These are phyloP conservation scores for Falco naumanni DNA, from an alignment of 2,797 vertebrate genomes.

Conservation along the genomic window DNA sequence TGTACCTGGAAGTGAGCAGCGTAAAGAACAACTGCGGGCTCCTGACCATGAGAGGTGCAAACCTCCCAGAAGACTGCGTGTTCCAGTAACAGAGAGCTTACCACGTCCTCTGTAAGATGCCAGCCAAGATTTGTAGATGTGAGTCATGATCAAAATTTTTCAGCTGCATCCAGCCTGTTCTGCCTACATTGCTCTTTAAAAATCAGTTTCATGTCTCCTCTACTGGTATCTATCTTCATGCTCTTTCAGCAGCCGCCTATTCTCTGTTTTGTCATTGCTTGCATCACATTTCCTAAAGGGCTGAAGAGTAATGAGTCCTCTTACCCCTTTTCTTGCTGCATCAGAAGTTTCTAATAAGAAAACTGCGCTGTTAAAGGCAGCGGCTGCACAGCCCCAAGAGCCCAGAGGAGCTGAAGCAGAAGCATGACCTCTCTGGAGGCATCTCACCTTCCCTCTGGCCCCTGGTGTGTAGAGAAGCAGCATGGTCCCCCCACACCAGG, in stretches of 20 bases:
- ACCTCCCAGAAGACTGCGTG: not conserved
- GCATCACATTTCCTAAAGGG: not conserved
- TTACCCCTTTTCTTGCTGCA: not conserved
- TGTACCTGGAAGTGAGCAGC: not conserved
- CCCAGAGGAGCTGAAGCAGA: not conserved
- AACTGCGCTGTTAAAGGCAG: not conserved
- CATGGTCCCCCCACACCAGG: rapidly evolving
- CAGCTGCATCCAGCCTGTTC: constrained; percentile 22
- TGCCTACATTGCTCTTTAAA: not conserved
- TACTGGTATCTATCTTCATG: not conserved
- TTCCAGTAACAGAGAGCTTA: not conserved
- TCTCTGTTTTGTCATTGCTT: not conserved
- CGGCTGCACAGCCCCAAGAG: not conserved
- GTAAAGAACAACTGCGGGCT: not conserved
- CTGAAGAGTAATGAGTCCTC: not conserved
- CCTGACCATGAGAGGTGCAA: not conserved
- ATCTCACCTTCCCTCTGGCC: not conserved
- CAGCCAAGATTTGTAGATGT: not conserved
- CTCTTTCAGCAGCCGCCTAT: not conserved
- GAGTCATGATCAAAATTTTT: constrained; percentile 14
- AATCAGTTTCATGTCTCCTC: not conserved
- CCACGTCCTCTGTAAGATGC: not conserved
- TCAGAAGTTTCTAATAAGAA: not conserved
- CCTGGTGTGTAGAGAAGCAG: not conserved
- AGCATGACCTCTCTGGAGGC: not conserved